Evolutionary conservation across 2,113 vertebrate species (phyloP).

Genomic region (Tylochromis polylepis): DNA sequence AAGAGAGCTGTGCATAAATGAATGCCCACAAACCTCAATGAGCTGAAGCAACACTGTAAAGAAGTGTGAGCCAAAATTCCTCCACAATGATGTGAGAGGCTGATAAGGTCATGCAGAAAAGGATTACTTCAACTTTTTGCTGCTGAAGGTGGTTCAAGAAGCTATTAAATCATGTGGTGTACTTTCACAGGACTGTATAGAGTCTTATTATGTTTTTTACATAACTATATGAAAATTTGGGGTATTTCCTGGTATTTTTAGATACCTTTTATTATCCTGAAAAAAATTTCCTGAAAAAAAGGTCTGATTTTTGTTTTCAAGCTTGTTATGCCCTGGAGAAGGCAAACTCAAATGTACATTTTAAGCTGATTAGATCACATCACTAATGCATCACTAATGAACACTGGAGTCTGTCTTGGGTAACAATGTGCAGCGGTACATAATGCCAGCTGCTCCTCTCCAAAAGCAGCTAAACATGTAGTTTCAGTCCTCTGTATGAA

Average conservation of each 20-base stretch:
- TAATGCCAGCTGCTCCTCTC: not conserved
- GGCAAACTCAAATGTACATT: not conserved
- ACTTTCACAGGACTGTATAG: not conserved
- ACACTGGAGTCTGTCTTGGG: not conserved
- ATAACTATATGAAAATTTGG: not conserved
- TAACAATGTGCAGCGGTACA: not conserved
- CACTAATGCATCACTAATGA: not conserved
- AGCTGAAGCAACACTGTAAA: not conserved
- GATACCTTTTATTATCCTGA: not conserved
- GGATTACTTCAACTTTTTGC: not conserved
- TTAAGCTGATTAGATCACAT: not conserved
- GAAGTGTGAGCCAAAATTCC: not conserved
- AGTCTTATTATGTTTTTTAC: not conserved
- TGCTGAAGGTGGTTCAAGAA: not conserved
- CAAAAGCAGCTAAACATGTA: not conserved
- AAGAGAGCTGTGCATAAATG: not conserved
- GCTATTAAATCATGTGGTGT: not conserved
- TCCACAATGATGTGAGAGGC: not conserved
- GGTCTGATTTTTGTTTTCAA: not conserved
- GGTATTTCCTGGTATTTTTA: not conserved
- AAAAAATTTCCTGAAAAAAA: no score
- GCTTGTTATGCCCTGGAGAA: not conserved
- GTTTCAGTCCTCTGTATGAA: not conserved
- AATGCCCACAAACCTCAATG: not conserved
- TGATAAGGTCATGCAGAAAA: not conserved